phyloP scores from a whole-genome alignment of 2,888 invertebrate species.

The Leptinotarsa peninsularis region DNA sequence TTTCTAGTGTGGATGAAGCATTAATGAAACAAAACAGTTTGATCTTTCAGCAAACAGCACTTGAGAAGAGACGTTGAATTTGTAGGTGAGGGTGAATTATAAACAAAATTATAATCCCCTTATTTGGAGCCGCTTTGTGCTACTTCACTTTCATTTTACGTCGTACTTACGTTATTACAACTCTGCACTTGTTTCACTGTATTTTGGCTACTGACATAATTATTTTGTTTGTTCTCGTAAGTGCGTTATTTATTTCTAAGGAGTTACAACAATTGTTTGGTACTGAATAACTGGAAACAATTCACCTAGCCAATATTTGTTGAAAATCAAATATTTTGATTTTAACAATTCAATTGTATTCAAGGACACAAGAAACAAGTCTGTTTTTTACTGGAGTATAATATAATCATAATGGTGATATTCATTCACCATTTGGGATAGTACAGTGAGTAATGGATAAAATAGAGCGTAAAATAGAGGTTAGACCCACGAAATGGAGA shows the following conservation, averaged over 20 bases:
- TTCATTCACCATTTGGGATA: too few relatives aligned
- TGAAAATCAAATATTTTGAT: too few relatives aligned
- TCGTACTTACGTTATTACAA: not conserved
- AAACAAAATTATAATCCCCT: constrained; percentile 7
- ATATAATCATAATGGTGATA: too few relatives aligned
- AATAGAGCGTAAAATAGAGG: too few relatives aligned
- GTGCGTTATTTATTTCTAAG: not conserved
- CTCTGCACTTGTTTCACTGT: not conserved
- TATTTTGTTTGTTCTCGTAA: not conserved
- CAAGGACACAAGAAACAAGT: too few relatives aligned
- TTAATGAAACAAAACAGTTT: constrained; percentile 1
- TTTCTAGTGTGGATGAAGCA: not conserved
- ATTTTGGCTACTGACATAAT: not conserved
- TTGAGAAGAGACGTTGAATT: constrained; percentile 8
- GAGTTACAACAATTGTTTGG: not conserved
- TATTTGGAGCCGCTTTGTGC: not conserved
- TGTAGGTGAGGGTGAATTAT: not conserved
- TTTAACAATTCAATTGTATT: too few relatives aligned
- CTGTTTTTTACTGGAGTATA: too few relatives aligned
- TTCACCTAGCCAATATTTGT: too few relatives aligned
- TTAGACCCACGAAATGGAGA: too few relatives aligned
- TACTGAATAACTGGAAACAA: not conserved
- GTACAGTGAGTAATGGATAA: too few relatives aligned
- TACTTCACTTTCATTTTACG: not conserved
- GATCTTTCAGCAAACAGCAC: not conserved